These are phyloP conservation scores for Ispidina lecontei DNA, from an alignment of 2,797 vertebrate genomes.

Conservation along the genomic window DNA sequence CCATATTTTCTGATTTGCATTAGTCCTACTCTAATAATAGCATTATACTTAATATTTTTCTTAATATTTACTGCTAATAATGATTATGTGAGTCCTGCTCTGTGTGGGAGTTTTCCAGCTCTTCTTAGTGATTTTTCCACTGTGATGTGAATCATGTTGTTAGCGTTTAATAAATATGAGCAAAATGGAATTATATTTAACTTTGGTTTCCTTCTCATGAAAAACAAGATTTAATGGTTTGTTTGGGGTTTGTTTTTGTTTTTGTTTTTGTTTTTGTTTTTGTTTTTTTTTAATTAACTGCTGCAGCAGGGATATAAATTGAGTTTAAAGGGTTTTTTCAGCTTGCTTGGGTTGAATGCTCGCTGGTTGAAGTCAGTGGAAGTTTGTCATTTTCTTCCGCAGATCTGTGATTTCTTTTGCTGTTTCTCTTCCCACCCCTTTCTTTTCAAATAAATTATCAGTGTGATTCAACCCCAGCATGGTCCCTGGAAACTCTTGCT, in stretches of 20 bases:
- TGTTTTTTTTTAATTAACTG: neutral
- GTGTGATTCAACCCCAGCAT: neutral
- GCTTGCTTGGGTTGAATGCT: slow-evolving; percentile 8
- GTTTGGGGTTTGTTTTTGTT: no score
- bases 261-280: no score
- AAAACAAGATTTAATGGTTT: neutral
- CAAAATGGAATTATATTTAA: neutral
- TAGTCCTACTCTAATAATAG: neutral
- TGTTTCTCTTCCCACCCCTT: neutral
- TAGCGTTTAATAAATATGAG: slow-evolving; percentile 1
- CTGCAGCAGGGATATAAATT: neutral
- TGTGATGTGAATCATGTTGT: neutral
- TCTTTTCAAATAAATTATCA: slow-evolving; percentile 30
- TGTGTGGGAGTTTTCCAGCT: slow-evolving; percentile 8
- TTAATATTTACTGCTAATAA: slow-evolving; percentile 22
- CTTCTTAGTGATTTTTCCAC: slow-evolving; percentile 16
- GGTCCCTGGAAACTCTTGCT: neutral
- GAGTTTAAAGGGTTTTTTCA: neutral
- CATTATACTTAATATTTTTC: neutral
- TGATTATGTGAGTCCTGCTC: neutral
- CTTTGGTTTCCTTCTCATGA: neutral
- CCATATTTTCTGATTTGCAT: neutral
- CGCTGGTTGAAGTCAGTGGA: neutral
- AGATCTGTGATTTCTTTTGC: neutral
- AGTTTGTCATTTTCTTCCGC: neutral